Conservation (phyloP, 2,888 invertebrate species). For the Polydesmus complanatus region DNA sequence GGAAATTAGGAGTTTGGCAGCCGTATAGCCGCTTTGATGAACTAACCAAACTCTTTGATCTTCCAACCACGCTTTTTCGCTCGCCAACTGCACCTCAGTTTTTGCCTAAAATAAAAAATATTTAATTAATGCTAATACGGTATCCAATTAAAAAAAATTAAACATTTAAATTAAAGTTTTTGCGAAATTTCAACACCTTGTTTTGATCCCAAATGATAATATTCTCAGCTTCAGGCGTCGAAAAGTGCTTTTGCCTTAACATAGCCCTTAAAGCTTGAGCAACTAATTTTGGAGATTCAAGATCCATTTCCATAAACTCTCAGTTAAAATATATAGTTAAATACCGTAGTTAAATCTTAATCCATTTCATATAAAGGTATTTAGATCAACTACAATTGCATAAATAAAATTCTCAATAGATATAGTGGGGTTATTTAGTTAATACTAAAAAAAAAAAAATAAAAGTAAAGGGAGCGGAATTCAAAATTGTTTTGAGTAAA, state of each 20-base stretch:
- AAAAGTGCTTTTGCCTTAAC: background rate
- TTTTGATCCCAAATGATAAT: background rate
- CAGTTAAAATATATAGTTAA: background rate
- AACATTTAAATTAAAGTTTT: background rate
- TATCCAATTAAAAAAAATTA: background rate
- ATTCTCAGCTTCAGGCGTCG: background rate
- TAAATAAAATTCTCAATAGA: no score
- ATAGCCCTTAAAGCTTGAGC: conserved; percentile 12
- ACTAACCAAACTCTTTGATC: conserved; percentile 73
- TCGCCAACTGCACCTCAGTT: conserved; percentile 50
- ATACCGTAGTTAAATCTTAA: background rate
- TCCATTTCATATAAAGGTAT: background rate
- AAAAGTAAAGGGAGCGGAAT: background rate
- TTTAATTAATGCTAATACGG: background rate
- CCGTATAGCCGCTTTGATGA: conserved; percentile 83
- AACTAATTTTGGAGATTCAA: conserved; percentile 13
- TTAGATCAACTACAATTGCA: no score
- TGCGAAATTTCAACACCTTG: background rate
- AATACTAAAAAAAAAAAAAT: no score
- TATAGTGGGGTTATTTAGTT: no score
- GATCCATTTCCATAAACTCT: conserved; percentile 8
- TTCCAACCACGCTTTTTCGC: conserved; percentile 54
- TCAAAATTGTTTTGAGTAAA: background rate
- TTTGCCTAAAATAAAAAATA: conserved; percentile 41
- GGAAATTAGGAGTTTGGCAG: conserved; percentile 39